Base-by-base conservation (phyloP, 2,888 invertebrate genomes). In the Oxycera nigricornis region DNA sequence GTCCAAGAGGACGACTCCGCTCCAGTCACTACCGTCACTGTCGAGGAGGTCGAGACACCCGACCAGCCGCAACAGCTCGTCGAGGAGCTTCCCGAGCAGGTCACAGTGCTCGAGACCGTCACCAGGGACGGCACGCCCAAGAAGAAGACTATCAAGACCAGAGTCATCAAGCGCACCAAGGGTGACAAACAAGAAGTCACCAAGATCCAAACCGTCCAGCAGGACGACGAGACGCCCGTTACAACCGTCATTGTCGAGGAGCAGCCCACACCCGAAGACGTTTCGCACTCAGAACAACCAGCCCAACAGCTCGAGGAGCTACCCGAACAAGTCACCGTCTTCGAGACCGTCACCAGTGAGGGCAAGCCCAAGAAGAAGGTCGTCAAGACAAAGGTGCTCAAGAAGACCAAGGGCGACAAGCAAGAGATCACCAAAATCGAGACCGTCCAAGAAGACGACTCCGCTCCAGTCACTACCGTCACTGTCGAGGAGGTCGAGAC, bases 131-230 rank as follows among this genome's bases (percentile, higher is more conserved):
- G 80, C 74, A 79, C 77, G 74, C 52, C 80, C 59, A 78, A 82
- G 77, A 80, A 84, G 79, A 82, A 81, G 78, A 79, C 80, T 20
- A 79, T 81, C 14, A 86, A 84, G 72, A 87, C 83, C 65, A 82
- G 86, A 30, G 80, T 83, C 0, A 82, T 86, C 41, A 86, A 82
- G 74, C 87, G 86, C 78, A 83, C 82, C 0, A 85, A 78, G 77
- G 86, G 83, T 67, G 79, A 81, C 52, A 84, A 82, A 78, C 81
- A 86, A 59, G 86, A 88, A 79, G 79, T 86, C 11, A 87, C 86
- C 0, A 84, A 87, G 82, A 86, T 87, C 61, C 80, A 84, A 68
- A 86, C 84, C 2, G 81, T 84, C 24, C 81, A 81, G 76, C 82
- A 84, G 78, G 85, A 84, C 77, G 84, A 81, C 9, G 80, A 83